Evolutionary conservation across 2,113 vertebrate genomes (phyloP).

Genomic region (Corydoras maculifer): DNA sequence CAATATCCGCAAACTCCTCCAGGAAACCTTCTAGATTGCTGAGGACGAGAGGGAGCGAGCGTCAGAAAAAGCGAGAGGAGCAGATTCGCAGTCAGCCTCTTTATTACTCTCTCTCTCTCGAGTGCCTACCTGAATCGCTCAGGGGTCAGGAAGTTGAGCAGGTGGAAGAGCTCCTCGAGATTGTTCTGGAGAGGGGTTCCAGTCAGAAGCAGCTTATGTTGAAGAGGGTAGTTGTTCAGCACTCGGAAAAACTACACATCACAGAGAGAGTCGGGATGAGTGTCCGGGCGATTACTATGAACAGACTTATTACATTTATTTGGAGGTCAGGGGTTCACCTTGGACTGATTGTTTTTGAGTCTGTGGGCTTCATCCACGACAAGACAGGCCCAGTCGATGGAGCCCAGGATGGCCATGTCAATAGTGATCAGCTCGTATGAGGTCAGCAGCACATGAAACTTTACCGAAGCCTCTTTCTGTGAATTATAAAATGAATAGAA

Average conservation of each 20-base stretch:
- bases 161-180: conserved; percentile 91
- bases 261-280: neutral
- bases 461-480: conserved; percentile 94
- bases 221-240: conserved; percentile 90
- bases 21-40: conserved; percentile 95
- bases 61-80: neutral
- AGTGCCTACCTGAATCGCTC: conserved; percentile 87
- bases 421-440: conserved; percentile 97
- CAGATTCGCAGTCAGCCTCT: no score
- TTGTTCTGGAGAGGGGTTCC: conserved; percentile 96
- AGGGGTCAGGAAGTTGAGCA: conserved; percentile 93
- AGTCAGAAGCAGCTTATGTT: conserved; percentile 91
- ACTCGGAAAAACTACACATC: conserved; percentile 86
- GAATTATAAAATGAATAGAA: neutral
- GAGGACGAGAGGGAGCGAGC: conserved; percentile 4
- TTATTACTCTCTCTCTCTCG: neutral
- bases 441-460: conserved; percentile 91
- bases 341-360: conserved; percentile 97
- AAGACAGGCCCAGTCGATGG: conserved; percentile 95
- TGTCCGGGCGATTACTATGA: neutral
- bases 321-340: conserved; percentile 61
- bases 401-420: conserved; percentile 93
- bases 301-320: neutral
- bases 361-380: conserved; percentile 96
- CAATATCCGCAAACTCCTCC: conserved; percentile 96